Evolutionary conservation across 2,797 vertebrate genomes (phyloP).

Genomic region (Glyptemys insculpta): DNA sequence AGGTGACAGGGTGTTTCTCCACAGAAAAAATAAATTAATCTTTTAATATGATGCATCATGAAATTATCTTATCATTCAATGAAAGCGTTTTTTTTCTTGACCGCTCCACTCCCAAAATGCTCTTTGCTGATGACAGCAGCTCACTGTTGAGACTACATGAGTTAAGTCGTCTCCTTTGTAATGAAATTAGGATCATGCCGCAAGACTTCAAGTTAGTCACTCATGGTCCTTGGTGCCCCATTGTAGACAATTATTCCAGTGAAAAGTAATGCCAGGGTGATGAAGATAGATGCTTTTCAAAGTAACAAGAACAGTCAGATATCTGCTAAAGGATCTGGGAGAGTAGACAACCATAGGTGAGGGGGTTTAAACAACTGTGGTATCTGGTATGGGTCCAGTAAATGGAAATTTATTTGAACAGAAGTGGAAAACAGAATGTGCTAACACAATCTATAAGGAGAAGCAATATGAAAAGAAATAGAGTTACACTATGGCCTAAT

Average conservation of each 20-base stretch:
- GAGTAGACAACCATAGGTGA: not conserved
- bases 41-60: not conserved
- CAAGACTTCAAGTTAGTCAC: not conserved
- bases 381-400: not conserved
- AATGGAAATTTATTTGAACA: not conserved
- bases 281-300: not conserved
- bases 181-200: not conserved
- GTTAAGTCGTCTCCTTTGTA: not conserved
- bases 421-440: not conserved
- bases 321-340: not conserved
- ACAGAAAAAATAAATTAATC: not conserved
- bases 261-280: not conserved
- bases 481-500: not conserved
- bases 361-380: not conserved
- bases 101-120: fast-evolving
- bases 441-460: not conserved
- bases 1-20: not conserved
- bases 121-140: not conserved
- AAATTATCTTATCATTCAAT: not conserved
- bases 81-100: not conserved
- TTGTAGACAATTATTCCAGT: not conserved
- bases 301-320: not conserved
- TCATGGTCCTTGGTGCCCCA: not conserved
- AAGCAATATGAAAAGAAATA: not conserved
- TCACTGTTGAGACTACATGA: not conserved